Base-by-base conservation (phyloP, 2,113 vertebrate genomes). In the Microtus richardsoni region DNA sequence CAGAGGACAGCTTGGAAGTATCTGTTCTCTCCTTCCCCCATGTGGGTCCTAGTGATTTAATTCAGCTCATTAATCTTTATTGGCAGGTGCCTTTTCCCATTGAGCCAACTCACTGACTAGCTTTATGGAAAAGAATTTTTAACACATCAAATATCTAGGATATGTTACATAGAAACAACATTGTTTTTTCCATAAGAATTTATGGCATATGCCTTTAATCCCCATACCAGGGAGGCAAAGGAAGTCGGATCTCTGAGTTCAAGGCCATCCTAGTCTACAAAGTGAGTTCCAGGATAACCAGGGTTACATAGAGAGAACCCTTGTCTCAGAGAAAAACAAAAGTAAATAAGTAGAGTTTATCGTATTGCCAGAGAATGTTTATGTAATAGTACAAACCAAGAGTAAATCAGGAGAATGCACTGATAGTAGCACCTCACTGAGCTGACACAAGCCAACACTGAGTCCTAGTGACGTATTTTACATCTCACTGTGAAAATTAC, bases 101-200 rank as follows among this genome's bases (percentile, higher is more conserved):
- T 85, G 83, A 85, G 28, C 17, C 9, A 66, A 33, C 60, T 33
- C 60, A 66, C 28, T 68, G 64, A 36, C 62, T 33, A 62, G 13
- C n/a, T 62, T 84, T 44, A 68, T 68, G 17, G 62, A 22, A 66
- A 60, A 7, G n/a, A 74, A 44, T 64, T 87, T 66, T 66, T 82
- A 92, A 87, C 39, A 71, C 62, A 78, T 88, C 52, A 71, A 84
- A 62, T 70, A 94, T 83, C 10, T 75, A 87, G 80, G 49, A 36
- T 66, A 5, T 58, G 88, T 87, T 44, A 70, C 88, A 22, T 93
- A 80, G 52, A 94, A 89, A 66, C 10, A 77, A 71, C 7, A 77
- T 24, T 52, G 60, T 52, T 82, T 96, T 85, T 91, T 75, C 14
- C 6, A 0, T 74, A 12, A 68, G 19, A 79, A 12, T 64, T 84